These are phyloP conservation scores for Chydorus sphaericus DNA, from an alignment of 2,888 invertebrate species.

Conservation along the genomic window DNA sequence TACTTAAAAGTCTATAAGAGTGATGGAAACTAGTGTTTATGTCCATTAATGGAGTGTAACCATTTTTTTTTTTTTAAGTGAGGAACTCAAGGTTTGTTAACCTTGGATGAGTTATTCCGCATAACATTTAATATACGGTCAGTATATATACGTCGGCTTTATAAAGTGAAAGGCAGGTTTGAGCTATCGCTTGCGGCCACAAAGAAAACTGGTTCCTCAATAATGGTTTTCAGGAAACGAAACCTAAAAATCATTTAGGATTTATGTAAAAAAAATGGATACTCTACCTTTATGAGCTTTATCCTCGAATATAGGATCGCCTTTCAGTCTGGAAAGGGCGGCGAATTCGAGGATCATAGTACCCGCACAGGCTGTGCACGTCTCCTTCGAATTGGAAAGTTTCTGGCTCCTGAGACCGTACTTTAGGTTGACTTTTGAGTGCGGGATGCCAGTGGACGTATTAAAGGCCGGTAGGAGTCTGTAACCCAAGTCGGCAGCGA, in stretches of 20 bases:
- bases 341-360: conserved; percentile 97
- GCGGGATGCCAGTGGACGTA: conserved; percentile 91
- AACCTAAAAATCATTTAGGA: too few species aligned
- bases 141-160: too few species aligned
- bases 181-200: too few species aligned
- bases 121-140: too few species aligned
- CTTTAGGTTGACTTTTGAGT: conserved; percentile 76
- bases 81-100: too few species aligned
- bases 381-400: conserved; percentile 63
- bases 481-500: conserved; percentile 86
- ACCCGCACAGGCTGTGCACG: conserved; percentile 96
- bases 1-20: too few species aligned
- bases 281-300: conserved; percentile 15
- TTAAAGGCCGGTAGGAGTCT: conserved; percentile 94
- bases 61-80: too few species aligned
- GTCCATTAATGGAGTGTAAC: too few species aligned
- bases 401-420: conserved; percentile 64
- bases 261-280: too few species aligned
- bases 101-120: too few species aligned
- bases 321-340: conserved; percentile 80
- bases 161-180: too few species aligned
- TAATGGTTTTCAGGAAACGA: not conserved
- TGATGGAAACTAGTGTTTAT: too few species aligned
- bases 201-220: not conserved
- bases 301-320: conserved; percentile 75